Evolutionary conservation across 2,888 invertebrate species (phyloP), one percentile per base, ranked within the genome.

Genomic region (Dryocosmus kuriphilus): DNA sequence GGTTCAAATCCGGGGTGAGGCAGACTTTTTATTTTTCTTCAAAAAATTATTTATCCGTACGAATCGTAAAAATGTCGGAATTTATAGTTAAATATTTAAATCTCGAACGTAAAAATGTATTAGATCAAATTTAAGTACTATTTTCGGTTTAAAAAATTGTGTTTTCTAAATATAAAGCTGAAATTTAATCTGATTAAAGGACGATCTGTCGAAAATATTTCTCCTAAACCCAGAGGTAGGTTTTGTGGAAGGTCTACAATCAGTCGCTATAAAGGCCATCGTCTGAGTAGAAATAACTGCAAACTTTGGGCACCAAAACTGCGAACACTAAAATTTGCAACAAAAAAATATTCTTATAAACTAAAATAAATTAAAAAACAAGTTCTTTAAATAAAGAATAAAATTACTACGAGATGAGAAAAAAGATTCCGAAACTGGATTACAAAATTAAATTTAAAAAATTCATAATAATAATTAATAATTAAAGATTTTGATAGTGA

Each of bases 201-300:
- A 46, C 30, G 24, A 27, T 27, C 14, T 71, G 57, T 24, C 19
- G 41, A 71, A 71, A 46, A 30, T 27, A 71, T 51, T 51, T 51
- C 71, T 71, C 51, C 38, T 65, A 22, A 65, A 65, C 65, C 46
- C 71, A 51, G 46, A 51, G 71, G 71, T 71, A 51, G 67, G 46
- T 46, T 9, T 19, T 51, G 46, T 71, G 9, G 41, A 71, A 19
- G 19, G 30, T 71, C 24, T 35, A n/a, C n/a, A n/a, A n/a, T 11
- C 35, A 63, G n/a, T 32, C 24, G 24, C 24, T 57, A 24, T 57
- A 24, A 57, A 24, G 24, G 57, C 22, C 57, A 57, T 57, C 4
- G 14, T 24, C n/a, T 24, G 11, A 57, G 57, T 14, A 57, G 57
- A 57, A 57, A 57, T 57, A 57, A 57, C 24, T 24, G 22, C 57